Percentiles rank a stretch among this genome's conserved stretches.
These are phyloP conservation scores for Silvanus unidentatus DNA, from an alignment of 2,888 invertebrate species.

Conservation along the genomic window DNA sequence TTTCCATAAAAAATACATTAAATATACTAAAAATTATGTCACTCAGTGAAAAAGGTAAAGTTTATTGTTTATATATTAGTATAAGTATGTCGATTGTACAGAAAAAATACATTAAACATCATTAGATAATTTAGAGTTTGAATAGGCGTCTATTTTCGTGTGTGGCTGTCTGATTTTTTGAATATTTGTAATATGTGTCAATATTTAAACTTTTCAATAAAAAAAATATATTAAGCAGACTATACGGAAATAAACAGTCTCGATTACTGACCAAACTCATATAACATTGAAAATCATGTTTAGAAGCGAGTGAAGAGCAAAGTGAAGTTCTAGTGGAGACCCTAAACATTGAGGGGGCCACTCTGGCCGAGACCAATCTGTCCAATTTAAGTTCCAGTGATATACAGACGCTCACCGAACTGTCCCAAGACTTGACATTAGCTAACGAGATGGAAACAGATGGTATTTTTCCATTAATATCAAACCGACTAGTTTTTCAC, in stretches of 20 bases:
- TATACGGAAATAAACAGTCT: constrained; percentile 1
- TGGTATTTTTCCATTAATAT: constrained; percentile 22
- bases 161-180: constrained; percentile 20
- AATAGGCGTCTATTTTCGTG: constrained; percentile 25
- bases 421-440: constrained; percentile 38
- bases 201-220: background rate
- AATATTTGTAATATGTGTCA: constrained; percentile 10
- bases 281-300: too few species aligned
- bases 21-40: constrained; percentile 27
- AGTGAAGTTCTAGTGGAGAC: constrained; percentile 33
- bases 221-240: too few species aligned
- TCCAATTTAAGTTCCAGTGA: constrained; percentile 32
- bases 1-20: too few species aligned
- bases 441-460: constrained; percentile 36
- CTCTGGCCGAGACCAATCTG: constrained; percentile 29
- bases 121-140: constrained; percentile 9
- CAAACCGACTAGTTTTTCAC: background rate
- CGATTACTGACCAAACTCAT: too few species aligned
- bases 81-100: background rate
- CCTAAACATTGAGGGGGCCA: constrained; percentile 31
- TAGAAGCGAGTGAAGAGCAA: constrained; percentile 19
- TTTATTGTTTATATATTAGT: background rate
- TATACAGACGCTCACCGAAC: constrained; percentile 37
- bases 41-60: constrained; percentile 31
- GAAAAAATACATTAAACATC: background rate